phyloP scores from a whole-genome alignment of 2,888 invertebrate genomes.

The Salticus scenicus region DNA sequence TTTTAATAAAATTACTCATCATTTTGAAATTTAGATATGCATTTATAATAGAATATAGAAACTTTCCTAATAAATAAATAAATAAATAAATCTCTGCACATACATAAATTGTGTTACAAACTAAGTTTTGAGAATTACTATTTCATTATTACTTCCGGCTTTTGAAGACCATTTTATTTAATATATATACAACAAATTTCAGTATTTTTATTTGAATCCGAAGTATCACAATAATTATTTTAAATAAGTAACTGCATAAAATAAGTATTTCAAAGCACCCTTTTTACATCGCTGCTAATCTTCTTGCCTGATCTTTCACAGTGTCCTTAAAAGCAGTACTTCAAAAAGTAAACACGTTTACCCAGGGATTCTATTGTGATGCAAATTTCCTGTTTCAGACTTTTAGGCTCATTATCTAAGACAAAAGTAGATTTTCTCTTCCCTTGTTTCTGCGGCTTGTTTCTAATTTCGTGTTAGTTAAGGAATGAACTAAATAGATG shows the following conservation, averaged over 20 bases:
- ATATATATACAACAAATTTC: no score
- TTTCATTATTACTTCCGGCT: no score
- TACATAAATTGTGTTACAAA: no score
- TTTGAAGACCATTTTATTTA: no score
- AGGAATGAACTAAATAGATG: constrained; percentile 54
- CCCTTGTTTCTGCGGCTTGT: constrained; percentile 66
- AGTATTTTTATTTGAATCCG: no score
- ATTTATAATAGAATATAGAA: no score
- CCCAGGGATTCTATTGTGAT: constrained; percentile 62
- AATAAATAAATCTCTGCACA: no score
- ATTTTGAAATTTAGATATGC: no score
- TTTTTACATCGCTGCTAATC: constrained; percentile 4
- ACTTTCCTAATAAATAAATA: no score
- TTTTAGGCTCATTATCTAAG: constrained; percentile 68
- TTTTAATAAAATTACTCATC: no score
- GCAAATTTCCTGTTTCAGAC: constrained; percentile 64
- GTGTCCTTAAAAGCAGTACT: constrained; percentile 51
- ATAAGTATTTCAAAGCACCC: background rate
- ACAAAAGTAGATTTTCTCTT: constrained; percentile 69
- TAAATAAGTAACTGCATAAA: background rate
- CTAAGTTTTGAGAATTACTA: no score
- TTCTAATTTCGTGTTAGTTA: constrained; percentile 68
- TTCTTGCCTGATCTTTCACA: constrained; percentile 50
- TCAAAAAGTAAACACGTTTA: constrained; percentile 69
- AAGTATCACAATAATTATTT: background rate